Conservation (phyloP, 1,140 invertebrate species). For the Drosophila nebulosa region DNA sequence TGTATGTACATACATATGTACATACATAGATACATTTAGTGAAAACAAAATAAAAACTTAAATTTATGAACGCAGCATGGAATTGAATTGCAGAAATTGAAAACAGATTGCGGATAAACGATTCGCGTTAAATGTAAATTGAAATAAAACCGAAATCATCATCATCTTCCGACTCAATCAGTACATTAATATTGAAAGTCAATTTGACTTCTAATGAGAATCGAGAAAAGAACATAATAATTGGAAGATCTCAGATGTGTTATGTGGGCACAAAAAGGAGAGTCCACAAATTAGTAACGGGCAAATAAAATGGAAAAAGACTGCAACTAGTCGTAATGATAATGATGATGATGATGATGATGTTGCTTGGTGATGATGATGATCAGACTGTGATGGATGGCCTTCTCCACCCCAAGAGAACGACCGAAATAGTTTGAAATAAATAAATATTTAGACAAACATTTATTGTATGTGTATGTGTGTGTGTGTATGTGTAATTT, state of each 20-base stretch:
- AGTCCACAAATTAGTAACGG: background rate
- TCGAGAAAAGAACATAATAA: slow-evolving; percentile 4
- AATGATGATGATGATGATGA: background rate
- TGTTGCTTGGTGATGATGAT: background rate
- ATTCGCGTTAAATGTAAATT: slow-evolving; percentile 40
- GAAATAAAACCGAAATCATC: slow-evolving; percentile 18
- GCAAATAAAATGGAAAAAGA: background rate
- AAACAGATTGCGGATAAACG: slow-evolving; percentile 5
- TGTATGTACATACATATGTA: too few relatives aligned
- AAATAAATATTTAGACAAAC: slow-evolving; percentile 73
- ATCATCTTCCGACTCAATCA: slow-evolving; percentile 18
- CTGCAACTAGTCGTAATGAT: slow-evolving; percentile 11
- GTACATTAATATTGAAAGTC: slow-evolving; percentile 45
- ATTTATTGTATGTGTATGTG: slow-evolving; percentile 9
- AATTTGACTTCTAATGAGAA: background rate
- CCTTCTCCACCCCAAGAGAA: slow-evolving; percentile 5
- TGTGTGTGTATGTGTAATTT: background rate
- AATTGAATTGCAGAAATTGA: slow-evolving; percentile 6
- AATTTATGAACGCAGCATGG: slow-evolving; percentile 7
- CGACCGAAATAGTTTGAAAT: slow-evolving; percentile 52
- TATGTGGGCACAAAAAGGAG: background rate
- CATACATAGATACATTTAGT: background rate
- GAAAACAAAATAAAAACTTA: slow-evolving; percentile 2
- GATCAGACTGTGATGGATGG: slow-evolving; percentile 26
- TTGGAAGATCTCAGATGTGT: slow-evolving; percentile 23